Evolutionary conservation across 1,140 invertebrate species (phyloP), one percentile per base, ranked within the genome.

Genomic region (Diabrotica undecimpunctata): DNA sequence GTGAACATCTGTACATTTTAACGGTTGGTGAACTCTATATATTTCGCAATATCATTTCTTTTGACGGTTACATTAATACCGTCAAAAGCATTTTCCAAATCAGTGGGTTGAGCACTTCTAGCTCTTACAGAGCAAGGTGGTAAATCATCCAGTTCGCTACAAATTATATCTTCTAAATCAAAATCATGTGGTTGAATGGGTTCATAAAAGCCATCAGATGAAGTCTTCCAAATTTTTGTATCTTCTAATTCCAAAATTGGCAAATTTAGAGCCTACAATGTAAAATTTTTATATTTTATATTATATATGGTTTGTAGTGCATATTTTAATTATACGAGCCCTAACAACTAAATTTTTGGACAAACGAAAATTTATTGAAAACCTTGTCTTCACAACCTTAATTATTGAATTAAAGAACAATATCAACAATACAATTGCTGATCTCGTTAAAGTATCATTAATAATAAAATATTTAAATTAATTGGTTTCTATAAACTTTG

Each of bases 221-320:
- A 64, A 10, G 68, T 61, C 46, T 68, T 72, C 80, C 80, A 81
- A 57, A 76, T 60, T 59, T 58, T 75, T 6, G 69, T 74, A 14
- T 66, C 59, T 66, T 75, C 64, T 14, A 85, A 71, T 66, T 85
- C 81, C 58, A 79, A 76, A 39, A 85, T 73, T 11, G 83, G 83
- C 55, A 79, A 74, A 69, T 83, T 80, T n/a, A 84, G 62, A n/a
- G 84, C 83, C 54, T 11, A 46, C 5, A 55, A 56, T 11, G 2
- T 11, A 53, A 8, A 52, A 0, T 8, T 53, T 2, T 25, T 25
- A 25, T 25, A 25, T 25, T 25, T 2, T 25, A 25, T 25, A 25
- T 25, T 25, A 25, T 25, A 25, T 25, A 25, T 25, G 4, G 25
- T 25, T 25, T 25, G 4, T 25, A 25, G 25, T 25, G 25, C 25